Evolutionary conservation across 2,797 vertebrate genomes (phyloP).

Genomic region (Syngnathus acus): DNA sequence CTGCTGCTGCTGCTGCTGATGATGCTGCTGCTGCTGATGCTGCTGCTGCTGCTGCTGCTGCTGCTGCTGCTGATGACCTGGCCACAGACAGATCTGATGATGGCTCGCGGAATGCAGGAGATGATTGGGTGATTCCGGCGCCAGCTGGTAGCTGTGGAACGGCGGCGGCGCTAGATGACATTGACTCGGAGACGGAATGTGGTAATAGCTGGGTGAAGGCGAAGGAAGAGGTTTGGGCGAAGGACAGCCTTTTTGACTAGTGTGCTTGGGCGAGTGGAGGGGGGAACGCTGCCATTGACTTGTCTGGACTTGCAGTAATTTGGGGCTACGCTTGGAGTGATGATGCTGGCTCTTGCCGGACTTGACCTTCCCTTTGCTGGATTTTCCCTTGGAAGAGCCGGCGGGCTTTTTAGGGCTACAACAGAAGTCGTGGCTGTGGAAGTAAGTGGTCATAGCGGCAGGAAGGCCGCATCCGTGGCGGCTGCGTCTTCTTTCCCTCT

Average conservation of each 20-base stretch:
- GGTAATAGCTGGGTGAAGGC: slow-evolving; percentile 63
- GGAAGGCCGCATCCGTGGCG: neutral
- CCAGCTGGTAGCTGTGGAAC: slow-evolving; percentile 33
- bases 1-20: slow-evolving; percentile 45
- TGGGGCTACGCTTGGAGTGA: slow-evolving; percentile 47
- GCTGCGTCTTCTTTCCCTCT: slow-evolving; percentile 10
- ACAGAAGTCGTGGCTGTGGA: slow-evolving; percentile 67
- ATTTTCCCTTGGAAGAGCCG: slow-evolving; percentile 46
- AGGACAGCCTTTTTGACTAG: slow-evolving; percentile 30
- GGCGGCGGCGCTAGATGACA: slow-evolving; percentile 28
- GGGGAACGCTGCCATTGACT: slow-evolving; percentile 43
- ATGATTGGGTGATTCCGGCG: slow-evolving; percentile 28
- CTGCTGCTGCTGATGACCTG: slow-evolving; percentile 49
- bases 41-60: slow-evolving; percentile 30
- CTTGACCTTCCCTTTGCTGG: slow-evolving; percentile 58
- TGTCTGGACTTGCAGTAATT: slow-evolving; percentile 49
- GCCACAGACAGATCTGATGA: slow-evolving; percentile 39
- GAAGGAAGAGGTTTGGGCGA: slow-evolving; percentile 43
- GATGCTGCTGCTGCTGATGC: too few species aligned
- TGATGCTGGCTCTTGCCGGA: slow-evolving; percentile 37
- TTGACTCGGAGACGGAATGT: slow-evolving; percentile 44
- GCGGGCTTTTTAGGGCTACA: slow-evolving; percentile 58
- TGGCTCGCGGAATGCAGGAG: slow-evolving; percentile 44
- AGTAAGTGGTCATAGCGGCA: slow-evolving; percentile 66
- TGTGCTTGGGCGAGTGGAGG: slow-evolving; percentile 45